Evolutionary conservation across 2,113 vertebrate genomes (phyloP).

Genomic region (Corythornis cristatus): DNA sequence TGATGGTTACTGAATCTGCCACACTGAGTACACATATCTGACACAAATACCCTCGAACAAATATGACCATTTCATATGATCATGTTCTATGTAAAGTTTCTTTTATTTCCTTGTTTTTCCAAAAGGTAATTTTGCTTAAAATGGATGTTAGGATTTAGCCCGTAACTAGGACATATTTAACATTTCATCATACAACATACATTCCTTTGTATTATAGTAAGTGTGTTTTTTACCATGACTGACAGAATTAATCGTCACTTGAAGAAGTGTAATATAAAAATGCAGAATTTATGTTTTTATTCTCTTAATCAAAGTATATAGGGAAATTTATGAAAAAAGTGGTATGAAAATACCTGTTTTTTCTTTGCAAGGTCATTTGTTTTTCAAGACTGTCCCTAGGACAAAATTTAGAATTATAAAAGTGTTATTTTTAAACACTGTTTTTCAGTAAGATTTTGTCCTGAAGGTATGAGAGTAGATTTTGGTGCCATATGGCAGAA

Average conservation of each 20-base stretch:
- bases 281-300: neutral
- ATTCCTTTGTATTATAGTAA: neutral
- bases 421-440: neutral
- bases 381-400: neutral
- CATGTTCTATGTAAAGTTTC: neutral
- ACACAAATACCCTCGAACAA: neutral
- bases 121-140: neutral
- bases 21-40: neutral
- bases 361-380: neutral
- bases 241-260: neutral
- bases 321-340: neutral
- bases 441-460: slow-evolving; percentile 12
- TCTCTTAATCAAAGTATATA: neutral
- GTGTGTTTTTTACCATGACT: neutral
- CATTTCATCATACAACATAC: neutral
- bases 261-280: neutral
- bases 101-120: neutral
- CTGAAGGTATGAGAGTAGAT: neutral
- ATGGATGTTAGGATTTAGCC: neutral
- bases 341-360: neutral
- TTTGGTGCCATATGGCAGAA: slow-evolving; percentile 54
- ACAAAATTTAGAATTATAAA: slow-evolving; percentile 30
- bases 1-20: neutral
- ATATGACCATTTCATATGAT: neutral
- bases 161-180: neutral